These are phyloP conservation scores for Cheirogaleus medius DNA, from an alignment of 2,113 vertebrate genomes.

Conservation along the genomic window DNA sequence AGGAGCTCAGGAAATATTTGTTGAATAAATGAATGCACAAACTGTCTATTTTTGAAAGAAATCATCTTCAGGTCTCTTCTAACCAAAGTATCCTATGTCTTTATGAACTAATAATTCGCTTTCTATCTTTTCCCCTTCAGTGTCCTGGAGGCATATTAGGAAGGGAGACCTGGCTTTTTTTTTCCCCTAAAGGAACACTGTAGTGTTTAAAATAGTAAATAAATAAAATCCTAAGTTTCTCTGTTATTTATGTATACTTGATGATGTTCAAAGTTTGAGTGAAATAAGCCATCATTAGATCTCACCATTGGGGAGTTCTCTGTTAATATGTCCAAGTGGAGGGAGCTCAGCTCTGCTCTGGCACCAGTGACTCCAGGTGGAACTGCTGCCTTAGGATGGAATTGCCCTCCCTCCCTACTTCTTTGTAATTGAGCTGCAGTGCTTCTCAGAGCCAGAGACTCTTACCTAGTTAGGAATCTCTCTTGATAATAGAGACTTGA, in stretches of 20 bases:
- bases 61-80: neutral
- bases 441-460: neutral
- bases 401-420: neutral
- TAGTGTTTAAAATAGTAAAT: neutral
- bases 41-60: slow-evolving; percentile 1
- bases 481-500: neutral
- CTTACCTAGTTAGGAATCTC: neutral
- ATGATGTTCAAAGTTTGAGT: neutral
- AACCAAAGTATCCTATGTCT: neutral
- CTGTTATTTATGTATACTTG: neutral
- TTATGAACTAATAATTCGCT: neutral
- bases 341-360: too few relatives aligned
- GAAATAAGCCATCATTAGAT: neutral
- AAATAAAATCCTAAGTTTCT: neutral
- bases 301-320: neutral
- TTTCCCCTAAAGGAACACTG: neutral
- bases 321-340: neutral
- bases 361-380: neutral
- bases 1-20: neutral
- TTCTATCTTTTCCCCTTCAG: neutral
- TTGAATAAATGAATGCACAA: neutral
- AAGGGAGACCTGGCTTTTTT: neutral
- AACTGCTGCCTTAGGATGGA: neutral
- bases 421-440: neutral
- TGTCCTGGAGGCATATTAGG: slow-evolving; percentile 14